Base-by-base conservation (phyloP, 2,888 invertebrate genomes). In the Lampropteryx suffumata region DNA sequence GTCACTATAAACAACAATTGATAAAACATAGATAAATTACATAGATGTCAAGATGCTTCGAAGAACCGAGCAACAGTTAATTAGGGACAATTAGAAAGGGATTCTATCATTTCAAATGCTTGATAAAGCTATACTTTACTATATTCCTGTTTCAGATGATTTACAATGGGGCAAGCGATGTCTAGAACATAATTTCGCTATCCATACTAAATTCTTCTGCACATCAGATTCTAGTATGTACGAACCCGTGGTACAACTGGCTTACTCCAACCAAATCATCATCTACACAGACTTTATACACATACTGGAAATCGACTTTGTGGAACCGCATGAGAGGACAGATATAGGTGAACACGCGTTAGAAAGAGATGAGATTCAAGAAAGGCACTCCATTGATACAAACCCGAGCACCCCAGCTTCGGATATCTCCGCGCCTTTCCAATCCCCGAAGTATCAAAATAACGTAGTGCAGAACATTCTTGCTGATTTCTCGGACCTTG, bases 201-300 rank as follows among this genome's bases (percentile, higher is more conserved):
- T 98, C 59, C 98, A 98, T 82, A 97, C 97, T 63, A 96, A 96
- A 75, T 97, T 97, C 79, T 96, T 96, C 73, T 94, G 97, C 65
- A 95, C 96, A n/a, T 94, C 95, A 34, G 96, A 97, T 40, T 95
- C 94, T 67, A 97, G 96, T 17, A 92, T 92, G 78, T 95, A 95
- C 68, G 93, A 94, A 64, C 94, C 94, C 0, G 92, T 92, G 6
- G 92, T 94, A 2, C 94, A 94, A 70, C 84, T 94, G 36, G 93
- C 93, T 6, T 94, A 94, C 68, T 93, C 93, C 41, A 94, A 94
- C 65, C 93, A 94, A 64, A 94, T 96, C 50, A 93, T 97, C 36
- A 93, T 97, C 42, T 96, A 97, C 77, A 96, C 97, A 1, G 97
- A 97, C 71, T 96, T 95, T 82, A 93, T 97, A 62, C 96, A 97